Conservation (phyloP, 2,888 invertebrate genomes). For the Seira sanloemensis region DNA sequence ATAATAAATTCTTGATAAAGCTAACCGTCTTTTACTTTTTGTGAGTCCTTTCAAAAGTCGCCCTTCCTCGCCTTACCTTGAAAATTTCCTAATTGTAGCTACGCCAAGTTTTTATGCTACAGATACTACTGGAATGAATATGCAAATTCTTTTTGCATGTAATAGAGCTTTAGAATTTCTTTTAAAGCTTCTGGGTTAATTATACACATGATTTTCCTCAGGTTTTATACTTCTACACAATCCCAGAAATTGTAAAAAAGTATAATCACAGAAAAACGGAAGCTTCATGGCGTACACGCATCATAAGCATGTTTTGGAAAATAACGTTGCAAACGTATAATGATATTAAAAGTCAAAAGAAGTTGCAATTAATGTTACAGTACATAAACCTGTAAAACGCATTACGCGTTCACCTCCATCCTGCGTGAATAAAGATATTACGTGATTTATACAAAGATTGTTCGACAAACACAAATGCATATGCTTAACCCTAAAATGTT, state of each 20-base stretch:
- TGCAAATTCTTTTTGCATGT: not conserved
- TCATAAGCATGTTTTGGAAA: not conserved
- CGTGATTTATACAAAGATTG: not conserved
- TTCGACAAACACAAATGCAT: slow-evolving; percentile 16
- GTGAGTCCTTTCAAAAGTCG: no score
- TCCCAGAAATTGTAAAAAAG: not conserved
- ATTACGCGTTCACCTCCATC: not conserved
- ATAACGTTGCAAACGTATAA: no score
- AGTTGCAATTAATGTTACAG: slow-evolving; percentile 10
- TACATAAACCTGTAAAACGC: not conserved
- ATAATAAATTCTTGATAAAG: no score
- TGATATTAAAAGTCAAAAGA: no score
- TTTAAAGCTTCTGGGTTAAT: not conserved
- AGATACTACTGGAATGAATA: no score
- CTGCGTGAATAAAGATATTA: not conserved
- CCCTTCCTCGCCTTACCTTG: no score
- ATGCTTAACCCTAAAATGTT: not conserved
- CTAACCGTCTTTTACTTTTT: no score
- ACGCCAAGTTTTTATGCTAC: not conserved
- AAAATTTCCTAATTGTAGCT: not conserved
- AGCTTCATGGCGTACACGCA: slow-evolving; percentile 10
- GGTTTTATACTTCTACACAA: not conserved
- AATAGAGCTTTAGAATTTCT: not conserved
- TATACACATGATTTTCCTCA: not conserved
- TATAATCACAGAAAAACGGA: no score